phyloP scores from a whole-genome alignment of 2,113 vertebrate species.

The Scalopus aquaticus region DNA sequence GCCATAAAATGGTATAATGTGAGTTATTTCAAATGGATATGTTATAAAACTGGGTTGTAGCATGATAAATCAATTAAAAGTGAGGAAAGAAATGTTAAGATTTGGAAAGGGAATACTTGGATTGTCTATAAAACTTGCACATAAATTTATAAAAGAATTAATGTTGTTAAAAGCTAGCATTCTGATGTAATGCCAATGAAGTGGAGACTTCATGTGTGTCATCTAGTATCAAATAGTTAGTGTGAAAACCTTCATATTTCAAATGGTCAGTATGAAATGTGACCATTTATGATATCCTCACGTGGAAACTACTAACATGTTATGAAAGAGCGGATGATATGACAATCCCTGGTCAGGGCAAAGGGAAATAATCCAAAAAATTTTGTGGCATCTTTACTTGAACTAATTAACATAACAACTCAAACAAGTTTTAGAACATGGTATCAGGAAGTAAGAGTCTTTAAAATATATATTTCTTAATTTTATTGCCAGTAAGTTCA shows the following conservation, averaged over 20 bases:
- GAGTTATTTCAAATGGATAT: conserved; percentile 39
- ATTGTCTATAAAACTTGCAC: not conserved
- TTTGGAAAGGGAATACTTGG: conserved; percentile 42
- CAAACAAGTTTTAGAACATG: not conserved
- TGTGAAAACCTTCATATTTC: not conserved
- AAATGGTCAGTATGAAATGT: not conserved
- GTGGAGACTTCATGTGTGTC: not conserved
- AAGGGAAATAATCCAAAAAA: not conserved
- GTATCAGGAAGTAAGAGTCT: not conserved
- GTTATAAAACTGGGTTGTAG: not conserved
- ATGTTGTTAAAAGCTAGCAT: not conserved
- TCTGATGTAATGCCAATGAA: not conserved
- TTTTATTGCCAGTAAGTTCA: not conserved
- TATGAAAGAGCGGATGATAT: not conserved
- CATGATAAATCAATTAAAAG: conserved; percentile 35
- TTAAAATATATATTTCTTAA: not conserved
- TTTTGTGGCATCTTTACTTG: not conserved
- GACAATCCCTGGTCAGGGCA: not conserved
- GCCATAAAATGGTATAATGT: conserved; percentile 45
- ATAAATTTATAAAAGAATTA: not conserved
- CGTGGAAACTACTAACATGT: not conserved
- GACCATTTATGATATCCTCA: not conserved
- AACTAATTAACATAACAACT: not conserved
- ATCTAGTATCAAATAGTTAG: not conserved
- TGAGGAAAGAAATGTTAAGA: conserved; percentile 1